A percentile compares a stretch with the other conserved stretches of the same genome.
Conservation (phyloP, 2,888 invertebrate species). For the Bursaphelenchus okinawaensis region DNA sequence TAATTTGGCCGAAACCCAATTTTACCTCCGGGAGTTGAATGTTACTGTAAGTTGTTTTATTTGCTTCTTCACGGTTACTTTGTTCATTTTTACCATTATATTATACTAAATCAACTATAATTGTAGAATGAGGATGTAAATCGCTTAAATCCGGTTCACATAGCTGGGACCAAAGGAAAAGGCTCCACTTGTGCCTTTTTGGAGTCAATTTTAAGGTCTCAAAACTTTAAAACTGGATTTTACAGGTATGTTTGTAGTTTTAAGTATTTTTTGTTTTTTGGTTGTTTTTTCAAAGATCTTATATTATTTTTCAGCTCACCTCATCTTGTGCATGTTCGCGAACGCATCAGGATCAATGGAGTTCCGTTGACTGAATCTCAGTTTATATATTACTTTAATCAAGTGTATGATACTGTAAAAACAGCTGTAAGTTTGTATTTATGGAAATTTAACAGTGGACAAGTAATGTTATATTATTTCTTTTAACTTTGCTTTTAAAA, state of each 20-base stretch:
- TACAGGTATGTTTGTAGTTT: conserved; percentile 62
- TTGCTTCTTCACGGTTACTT: background rate
- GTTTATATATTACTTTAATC: conserved; percentile 78
- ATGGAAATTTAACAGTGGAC: background rate
- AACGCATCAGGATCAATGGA: conserved; percentile 84
- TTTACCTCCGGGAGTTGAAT: conserved; percentile 16
- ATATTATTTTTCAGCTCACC: conserved; percentile 70
- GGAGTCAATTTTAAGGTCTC: conserved; percentile 77
- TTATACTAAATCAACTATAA: background rate
- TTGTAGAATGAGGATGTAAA: conserved; percentile 42
- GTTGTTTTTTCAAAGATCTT: background rate
- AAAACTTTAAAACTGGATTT: conserved; percentile 83
- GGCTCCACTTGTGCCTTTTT: conserved; percentile 84
- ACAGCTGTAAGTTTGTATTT: conserved; percentile 7
- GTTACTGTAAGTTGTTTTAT: conserved; percentile 18
- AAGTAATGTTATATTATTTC: no score
- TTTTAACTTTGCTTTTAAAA: no score
- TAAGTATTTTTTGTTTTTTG: no score
- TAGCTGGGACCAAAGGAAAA: conserved; percentile 96
- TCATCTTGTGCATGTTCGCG: conserved; percentile 82
- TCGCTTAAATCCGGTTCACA: conserved; percentile 74
- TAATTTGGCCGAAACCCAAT: conserved; percentile 24
- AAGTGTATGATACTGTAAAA: conserved; percentile 63
- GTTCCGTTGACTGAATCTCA: conserved; percentile 69
- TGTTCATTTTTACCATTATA: background rate